These are phyloP conservation scores for Calycopis cecrops DNA, from an alignment of 1,140 invertebrate genomes.

Conservation along the genomic window DNA sequence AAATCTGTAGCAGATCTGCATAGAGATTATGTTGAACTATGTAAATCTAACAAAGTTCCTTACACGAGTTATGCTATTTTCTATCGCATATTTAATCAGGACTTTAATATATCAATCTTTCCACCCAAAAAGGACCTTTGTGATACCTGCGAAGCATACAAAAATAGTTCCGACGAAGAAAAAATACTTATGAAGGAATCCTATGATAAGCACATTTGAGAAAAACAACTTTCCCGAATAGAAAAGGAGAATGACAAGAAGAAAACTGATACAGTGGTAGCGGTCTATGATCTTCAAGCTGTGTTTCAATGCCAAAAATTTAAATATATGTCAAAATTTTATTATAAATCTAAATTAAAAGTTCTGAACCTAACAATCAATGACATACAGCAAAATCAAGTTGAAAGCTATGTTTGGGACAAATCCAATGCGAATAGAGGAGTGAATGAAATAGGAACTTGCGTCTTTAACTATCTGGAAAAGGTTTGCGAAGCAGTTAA, in stretches of 20 bases:
- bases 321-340: slow-evolving; percentile 30
- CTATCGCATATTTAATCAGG: slow-evolving; percentile 21
- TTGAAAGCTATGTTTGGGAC: slow-evolving; percentile 1
- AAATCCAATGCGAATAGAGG: slow-evolving; percentile 9
- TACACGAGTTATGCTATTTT: slow-evolving; percentile 16
- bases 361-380: slow-evolving; percentile 28
- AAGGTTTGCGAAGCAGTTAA: slow-evolving; percentile 6
- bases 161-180: slow-evolving; percentile 11
- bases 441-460: slow-evolving; percentile 8
- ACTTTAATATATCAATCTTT: slow-evolving; percentile 21
- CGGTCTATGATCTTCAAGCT: slow-evolving; percentile 31
- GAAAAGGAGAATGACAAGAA: slow-evolving; percentile 32
- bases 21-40: no score
- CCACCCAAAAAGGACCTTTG: slow-evolving; percentile 20
- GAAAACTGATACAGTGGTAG: slow-evolving; percentile 18
- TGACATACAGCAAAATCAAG: slow-evolving; percentile 22
- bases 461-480: slow-evolving; percentile 3
- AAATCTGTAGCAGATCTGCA: slow-evolving; percentile 23
- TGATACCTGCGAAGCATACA: slow-evolving; percentile 12
- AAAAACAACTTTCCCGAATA: slow-evolving; percentile 4
- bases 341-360: slow-evolving; percentile 32
- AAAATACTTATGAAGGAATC: slow-evolving; percentile 4
- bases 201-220: neutral
- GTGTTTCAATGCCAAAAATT: slow-evolving; percentile 35
- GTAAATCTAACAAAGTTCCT: slow-evolving; percentile 13